A percentile compares a stretch with the other conserved stretches of the same genome.
Conservation (phyloP, 2,797 vertebrate species). For the Margarornis squamiger region DNA sequence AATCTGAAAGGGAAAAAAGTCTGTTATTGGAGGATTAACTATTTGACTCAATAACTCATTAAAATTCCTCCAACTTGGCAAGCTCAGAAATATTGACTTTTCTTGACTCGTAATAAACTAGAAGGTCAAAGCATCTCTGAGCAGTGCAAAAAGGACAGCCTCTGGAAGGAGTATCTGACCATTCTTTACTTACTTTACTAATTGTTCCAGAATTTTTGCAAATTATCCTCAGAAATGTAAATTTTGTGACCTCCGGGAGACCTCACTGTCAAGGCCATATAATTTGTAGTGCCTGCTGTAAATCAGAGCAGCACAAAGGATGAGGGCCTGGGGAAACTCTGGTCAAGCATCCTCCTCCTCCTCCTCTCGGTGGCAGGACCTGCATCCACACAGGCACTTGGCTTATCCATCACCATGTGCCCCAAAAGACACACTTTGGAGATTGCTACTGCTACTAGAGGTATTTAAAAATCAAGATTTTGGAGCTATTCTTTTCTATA, state of each 20-base stretch:
- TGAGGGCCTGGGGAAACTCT: not conserved
- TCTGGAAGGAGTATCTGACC: slow-evolving; percentile 8
- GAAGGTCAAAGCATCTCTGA: slow-evolving; percentile 72
- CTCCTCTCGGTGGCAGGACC: not conserved
- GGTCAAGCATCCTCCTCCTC: not conserved
- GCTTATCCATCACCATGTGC: not conserved
- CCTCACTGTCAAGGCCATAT: slow-evolving; percentile 57
- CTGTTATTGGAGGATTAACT: slow-evolving; percentile 74
- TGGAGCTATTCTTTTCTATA: not conserved
- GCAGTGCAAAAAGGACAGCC: slow-evolving; percentile 44
- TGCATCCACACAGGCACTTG: not conserved
- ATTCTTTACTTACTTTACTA: slow-evolving; percentile 73
- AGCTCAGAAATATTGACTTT: slow-evolving; percentile 71
- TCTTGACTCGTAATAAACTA: slow-evolving; percentile 78
- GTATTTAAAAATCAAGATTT: not conserved
- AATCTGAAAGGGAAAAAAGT: slow-evolving; percentile 60
- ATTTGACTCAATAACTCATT: slow-evolving; percentile 76
- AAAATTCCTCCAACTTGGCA: slow-evolving; percentile 74
- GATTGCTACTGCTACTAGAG: not conserved
- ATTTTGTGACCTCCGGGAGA: slow-evolving; percentile 22
- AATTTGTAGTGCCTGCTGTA: not conserved
- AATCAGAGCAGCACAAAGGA: not conserved
- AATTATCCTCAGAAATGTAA: slow-evolving; percentile 70
- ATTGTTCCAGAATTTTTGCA: slow-evolving; percentile 71
- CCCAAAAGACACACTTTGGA: not conserved